Conservation (phyloP, 2,113 vertebrate species). For the Empidonax alnorum region DNA sequence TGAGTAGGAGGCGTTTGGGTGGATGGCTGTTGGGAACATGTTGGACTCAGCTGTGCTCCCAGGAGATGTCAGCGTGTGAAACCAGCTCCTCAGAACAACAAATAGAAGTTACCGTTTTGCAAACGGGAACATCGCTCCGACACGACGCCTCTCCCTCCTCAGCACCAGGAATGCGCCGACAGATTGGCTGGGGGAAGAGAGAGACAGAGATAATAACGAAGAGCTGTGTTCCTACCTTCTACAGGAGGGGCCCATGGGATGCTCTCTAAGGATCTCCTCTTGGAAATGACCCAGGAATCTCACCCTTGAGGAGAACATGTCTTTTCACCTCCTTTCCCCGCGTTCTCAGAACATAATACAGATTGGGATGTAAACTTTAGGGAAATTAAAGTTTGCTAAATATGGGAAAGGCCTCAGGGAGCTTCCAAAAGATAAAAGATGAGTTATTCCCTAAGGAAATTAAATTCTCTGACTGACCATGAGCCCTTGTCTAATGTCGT, state of each 20-base stretch:
- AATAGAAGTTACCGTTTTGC: conserved; percentile 75
- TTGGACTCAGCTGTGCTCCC: conserved; percentile 67
- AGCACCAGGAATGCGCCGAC: conserved; percentile 51
- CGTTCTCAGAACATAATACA: background rate
- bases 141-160: conserved; percentile 60
- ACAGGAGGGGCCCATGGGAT: conserved; percentile 16
- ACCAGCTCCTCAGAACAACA: conserved; percentile 73
- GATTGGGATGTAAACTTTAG: background rate
- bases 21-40: conserved; percentile 66
- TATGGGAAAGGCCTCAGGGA: background rate
- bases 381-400: background rate
- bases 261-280: conserved; percentile 50
- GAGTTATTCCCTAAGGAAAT: background rate
- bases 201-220: conserved; percentile 39
- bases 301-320: background rate
- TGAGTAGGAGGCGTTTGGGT: conserved; percentile 56
- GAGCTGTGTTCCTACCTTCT: conserved; percentile 2
- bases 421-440: background rate
- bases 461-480: background rate
- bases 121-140: conserved; percentile 66
- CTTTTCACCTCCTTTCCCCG: background rate
- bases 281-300: conserved; percentile 23
- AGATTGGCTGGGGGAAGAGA: conserved; percentile 69
- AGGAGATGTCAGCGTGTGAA: conserved; percentile 57
- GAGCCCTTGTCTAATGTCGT: accelerated